Base-by-base conservation (phyloP, 2,797 vertebrate genomes). In the Octomys mimax region DNA sequence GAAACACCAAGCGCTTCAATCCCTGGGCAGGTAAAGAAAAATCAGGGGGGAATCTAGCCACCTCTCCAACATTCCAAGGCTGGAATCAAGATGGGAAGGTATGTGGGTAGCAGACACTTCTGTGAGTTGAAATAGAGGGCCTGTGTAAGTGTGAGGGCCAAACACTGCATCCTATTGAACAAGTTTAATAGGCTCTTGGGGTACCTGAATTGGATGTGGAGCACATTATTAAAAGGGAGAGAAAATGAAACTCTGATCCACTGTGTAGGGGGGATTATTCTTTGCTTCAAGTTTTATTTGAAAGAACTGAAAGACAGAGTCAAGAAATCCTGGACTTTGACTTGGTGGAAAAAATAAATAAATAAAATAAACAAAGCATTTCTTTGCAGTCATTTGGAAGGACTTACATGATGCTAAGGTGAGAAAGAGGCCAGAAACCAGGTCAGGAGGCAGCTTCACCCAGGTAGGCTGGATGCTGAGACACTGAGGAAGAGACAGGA, bases 171-270 rank as follows among this genome's bases (percentile, higher is more conserved):
- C 86, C 66, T 11, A 62, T 80, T 94, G 75, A 94, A 71, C 5
- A 7, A 70, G 79, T 88, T 87, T 87, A 64, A 86, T 49, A 68
- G 54, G 42, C 71, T 57, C 95, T 22, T 28, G 42, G 91, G 96
- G 18, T 11, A 54, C 33, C 64, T 7, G 13, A 54, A 18, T 42
- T 57, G 88, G 54, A 68, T 24, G 54, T 39, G 54, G 92, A 95
- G 90, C 90, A 89, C 87, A 94, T 82, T 95, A 95, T 90, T 36
- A 70, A 91, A 87, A 91, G 77, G 68, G 71, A 79, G 87, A 90
- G 95, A 95, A 97, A 97, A 94, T 89, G 92, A 83, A 97, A 97
- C 95, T 70, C 1, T 75, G 73, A 84, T 62, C 24, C 78, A 71
- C 83, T 82, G 6, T 77, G 70, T 11, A 89, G 96, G 96, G 96